Percentiles rank a stretch among this genome's conserved stretches.
These are phyloP conservation scores for Sceloporus tristichus DNA, from an alignment of 2,113 vertebrate genomes.

Conservation along the genomic window DNA sequence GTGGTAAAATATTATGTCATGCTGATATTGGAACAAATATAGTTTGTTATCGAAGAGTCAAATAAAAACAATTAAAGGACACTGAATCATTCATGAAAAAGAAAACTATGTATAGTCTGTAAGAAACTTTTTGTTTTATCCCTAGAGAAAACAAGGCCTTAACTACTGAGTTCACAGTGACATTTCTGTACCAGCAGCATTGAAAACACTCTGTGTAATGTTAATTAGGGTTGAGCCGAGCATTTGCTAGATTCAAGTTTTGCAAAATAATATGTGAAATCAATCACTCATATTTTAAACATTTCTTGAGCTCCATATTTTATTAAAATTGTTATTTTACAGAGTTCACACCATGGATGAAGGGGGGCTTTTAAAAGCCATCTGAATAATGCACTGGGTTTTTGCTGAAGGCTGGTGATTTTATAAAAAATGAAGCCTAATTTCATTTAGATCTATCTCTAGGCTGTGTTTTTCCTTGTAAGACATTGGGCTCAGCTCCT, in stretches of 20 bases:
- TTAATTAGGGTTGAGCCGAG: neutral
- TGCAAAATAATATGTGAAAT: neutral
- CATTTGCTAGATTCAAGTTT: neutral
- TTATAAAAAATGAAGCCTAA: neutral
- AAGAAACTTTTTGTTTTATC: neutral
- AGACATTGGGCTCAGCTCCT: neutral
- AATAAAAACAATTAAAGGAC: neutral
- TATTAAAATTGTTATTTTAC: neutral
- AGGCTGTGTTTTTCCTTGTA: neutral
- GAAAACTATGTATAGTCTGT: accelerated
- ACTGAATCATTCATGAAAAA: neutral
- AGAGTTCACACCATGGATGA: neutral
- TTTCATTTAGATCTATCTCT: neutral
- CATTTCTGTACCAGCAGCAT: neutral
- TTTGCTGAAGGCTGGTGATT: neutral
- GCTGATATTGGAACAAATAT: neutral
- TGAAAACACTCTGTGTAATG: neutral
- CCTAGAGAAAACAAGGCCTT: neutral
- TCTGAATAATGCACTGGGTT: neutral
- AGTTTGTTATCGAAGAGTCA: neutral
- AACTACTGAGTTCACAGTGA: neutral
- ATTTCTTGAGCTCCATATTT: neutral
- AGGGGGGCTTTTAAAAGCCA: neutral
- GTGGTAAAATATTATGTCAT: too few relatives aligned
- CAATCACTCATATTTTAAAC: neutral